Evolutionary conservation across 2,888 invertebrate genomes (phyloP).

Genomic region (Eumerus sabulonum): DNA sequence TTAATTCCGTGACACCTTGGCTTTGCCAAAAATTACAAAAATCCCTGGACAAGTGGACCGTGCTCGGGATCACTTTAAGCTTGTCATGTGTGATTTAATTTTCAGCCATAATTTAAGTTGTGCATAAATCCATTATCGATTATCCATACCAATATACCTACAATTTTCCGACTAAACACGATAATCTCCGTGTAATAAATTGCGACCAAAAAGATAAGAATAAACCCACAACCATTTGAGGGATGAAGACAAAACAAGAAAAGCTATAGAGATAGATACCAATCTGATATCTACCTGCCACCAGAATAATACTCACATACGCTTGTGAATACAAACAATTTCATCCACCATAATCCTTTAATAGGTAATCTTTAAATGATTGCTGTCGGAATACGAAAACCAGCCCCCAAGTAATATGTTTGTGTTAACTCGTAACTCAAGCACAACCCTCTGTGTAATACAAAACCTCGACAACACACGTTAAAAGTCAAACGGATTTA

Average conservation of each 20-base stretch:
- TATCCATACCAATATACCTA: slow-evolving; percentile 2
- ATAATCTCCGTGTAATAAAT: slow-evolving; percentile 22
- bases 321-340: no score
- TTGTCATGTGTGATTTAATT: no score
- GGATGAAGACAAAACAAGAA: slow-evolving; percentile 2
- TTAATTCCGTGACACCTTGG: no score
- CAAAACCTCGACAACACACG: slow-evolving; percentile 15
- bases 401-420: slow-evolving; percentile 14
- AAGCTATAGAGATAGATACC: no score
- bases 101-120: no score
- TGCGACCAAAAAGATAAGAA: slow-evolving; percentile 2
- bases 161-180: slow-evolving; percentile 1
- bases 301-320: no score
- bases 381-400: neutral
- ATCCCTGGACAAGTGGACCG: no score
- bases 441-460: neutral
- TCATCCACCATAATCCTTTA: slow-evolving; percentile 28
- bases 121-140: slow-evolving; percentile 4
- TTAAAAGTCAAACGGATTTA: slow-evolving; percentile 44
- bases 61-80: no score
- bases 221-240: neutral
- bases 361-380: slow-evolving; percentile 21
- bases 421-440: slow-evolving; percentile 6
- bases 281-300: no score
- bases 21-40: no score